Evolutionary conservation across 2,888 invertebrate genomes (phyloP), one percentile per base, ranked within the genome.

Genomic region (Chironomus riparius): DNA sequence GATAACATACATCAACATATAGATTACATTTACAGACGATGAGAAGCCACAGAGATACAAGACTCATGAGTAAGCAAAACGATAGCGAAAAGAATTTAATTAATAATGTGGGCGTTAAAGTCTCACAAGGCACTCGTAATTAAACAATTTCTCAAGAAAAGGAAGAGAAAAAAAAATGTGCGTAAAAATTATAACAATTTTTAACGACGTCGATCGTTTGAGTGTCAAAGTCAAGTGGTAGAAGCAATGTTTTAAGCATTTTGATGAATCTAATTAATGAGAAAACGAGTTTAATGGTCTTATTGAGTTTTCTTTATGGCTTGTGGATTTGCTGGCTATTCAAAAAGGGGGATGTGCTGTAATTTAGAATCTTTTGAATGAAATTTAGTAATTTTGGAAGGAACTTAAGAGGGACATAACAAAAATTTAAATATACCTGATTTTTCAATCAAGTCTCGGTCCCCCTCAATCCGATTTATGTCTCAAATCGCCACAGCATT

Each of bases 191-290:
- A 18, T 12, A 24, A 7, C 21, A 21, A 65, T 24, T 65, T 65
- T 15, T 56, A 56, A 56, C 18, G 24, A 65, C 21, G 22, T 15
- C 18, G 15, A 56, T 56, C 56, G 56, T 56, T 56, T 38, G 38
- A 65, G 21, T 65, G 65, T 65, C 65, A 65, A 24, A 65, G 18
- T 18, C 22, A 21, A 22, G 13, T 22, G 21, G 21, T 13, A 22
- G 38, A 6, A 13, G 48, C 21, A 56, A 21, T 56, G 47, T 56
- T 12, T 68, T 38, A 38, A 38, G 38, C 38, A 38, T 38, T 38
- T 24, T 68, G 65, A 13, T 48, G 21, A 65, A 71, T 65, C 65
- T 73, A 62, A 73, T 73, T 73, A 73, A 73, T 73, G 73, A 71
- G 71, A 71, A 71, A 71, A 50, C 38, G 38, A 38, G 38, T 38